A percentile compares a stretch with the other conserved stretches of the same genome.
phyloP scores from a whole-genome alignment of 1,140 invertebrate species.

The Hylaeus volcanicus region DNA sequence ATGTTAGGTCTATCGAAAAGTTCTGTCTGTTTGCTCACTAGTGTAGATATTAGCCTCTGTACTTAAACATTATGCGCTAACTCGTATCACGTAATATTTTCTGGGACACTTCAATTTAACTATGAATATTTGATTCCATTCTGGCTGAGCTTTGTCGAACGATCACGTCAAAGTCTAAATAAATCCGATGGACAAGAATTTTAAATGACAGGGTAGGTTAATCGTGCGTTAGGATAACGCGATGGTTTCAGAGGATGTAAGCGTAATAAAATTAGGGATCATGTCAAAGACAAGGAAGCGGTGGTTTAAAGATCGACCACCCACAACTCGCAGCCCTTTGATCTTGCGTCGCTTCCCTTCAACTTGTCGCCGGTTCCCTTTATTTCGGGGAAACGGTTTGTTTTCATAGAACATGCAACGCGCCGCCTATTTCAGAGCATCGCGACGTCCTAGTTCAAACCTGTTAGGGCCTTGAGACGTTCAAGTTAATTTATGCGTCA shows the following conservation, averaged over 20 bases:
- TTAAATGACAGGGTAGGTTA: background rate
- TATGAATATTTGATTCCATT: too few species aligned
- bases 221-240: background rate
- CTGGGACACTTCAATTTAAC: too few species aligned
- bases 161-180: too few species aligned
- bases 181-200: background rate
- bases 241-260: constrained; percentile 21
- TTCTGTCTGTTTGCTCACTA: too few species aligned
- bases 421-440: constrained; percentile 32
- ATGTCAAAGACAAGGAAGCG: constrained; percentile 50
- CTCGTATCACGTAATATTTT: too few species aligned
- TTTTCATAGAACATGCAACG: constrained; percentile 61
- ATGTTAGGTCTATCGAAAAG: too few species aligned
- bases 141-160: too few species aligned
- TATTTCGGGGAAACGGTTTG: constrained; percentile 53
- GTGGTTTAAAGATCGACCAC: constrained; percentile 58
- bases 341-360: constrained; percentile 56
- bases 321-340: constrained; percentile 56
- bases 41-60: too few species aligned
- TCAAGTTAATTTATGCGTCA: too few species aligned
- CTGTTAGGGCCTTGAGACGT: too few species aligned
- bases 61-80: too few species aligned
- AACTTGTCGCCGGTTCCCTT: constrained; percentile 41
- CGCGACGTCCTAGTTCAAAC: background rate
- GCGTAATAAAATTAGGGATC: constrained; percentile 40